Evolutionary conservation across 2,888 invertebrate species (phyloP).

Genomic region (Himalopsyche kuldschensis): DNA sequence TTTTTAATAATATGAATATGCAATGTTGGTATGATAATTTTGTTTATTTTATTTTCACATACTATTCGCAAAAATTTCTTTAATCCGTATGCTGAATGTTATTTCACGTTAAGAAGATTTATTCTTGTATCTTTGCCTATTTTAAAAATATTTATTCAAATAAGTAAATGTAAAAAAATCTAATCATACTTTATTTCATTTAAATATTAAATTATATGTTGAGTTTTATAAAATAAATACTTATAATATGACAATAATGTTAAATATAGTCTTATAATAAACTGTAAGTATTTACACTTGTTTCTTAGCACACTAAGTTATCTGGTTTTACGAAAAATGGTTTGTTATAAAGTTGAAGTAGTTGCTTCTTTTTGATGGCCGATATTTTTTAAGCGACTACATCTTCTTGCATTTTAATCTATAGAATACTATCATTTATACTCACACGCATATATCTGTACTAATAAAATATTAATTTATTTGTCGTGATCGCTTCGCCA

Average conservation of each 20-base stretch:
- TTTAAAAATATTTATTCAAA: background rate
- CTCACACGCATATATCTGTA: too few relatives aligned
- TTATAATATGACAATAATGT: background rate
- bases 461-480: too few relatives aligned
- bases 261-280: background rate
- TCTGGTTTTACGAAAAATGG: background rate
- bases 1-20: too few relatives aligned
- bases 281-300: background rate
- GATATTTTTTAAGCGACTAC: too few relatives aligned
- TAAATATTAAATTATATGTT: background rate
- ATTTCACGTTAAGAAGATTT: background rate
- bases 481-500: too few relatives aligned
- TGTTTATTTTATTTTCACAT: too few relatives aligned
- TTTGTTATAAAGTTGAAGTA: background rate
- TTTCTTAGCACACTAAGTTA: background rate
- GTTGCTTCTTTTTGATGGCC: too few relatives aligned
- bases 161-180: background rate
- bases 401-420: too few relatives aligned
- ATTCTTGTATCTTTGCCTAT: background rate
- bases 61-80: background rate
- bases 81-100: background rate
- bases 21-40: too few relatives aligned
- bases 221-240: background rate
- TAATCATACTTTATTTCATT: background rate
- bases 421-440: too few relatives aligned